phyloP scores from a whole-genome alignment of 2,797 vertebrate species.

The Sebastes cheni region DNA sequence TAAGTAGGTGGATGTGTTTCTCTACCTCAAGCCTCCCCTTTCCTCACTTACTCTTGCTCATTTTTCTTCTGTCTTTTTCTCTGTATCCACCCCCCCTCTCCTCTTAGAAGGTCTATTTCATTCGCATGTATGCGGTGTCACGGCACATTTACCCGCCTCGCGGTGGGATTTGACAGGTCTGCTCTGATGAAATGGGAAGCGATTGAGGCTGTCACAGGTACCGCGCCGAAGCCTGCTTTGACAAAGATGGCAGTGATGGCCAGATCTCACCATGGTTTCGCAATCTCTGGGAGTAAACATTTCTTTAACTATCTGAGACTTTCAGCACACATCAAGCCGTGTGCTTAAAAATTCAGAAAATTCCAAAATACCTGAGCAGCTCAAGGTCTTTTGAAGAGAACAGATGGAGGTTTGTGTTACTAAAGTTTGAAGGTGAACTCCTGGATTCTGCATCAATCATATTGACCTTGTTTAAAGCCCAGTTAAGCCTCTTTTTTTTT shows the following conservation, averaged over 20 bases:
- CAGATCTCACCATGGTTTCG: conserved; percentile 36
- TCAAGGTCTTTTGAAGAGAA: conserved; percentile 43
- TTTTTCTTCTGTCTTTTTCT: conserved; percentile 7
- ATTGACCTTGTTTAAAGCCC: conserved; percentile 56
- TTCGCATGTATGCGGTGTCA: conserved; percentile 60
- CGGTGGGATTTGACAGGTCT: conserved; percentile 64
- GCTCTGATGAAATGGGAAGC: conserved; percentile 69
- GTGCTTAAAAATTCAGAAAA: conserved; percentile 31
- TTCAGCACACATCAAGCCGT: background rate
- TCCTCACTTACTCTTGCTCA: background rate
- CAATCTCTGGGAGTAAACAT: conserved; percentile 23
- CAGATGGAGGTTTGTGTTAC: conserved; percentile 36
- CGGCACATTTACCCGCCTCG: conserved; percentile 42
- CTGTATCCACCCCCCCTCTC: background rate
- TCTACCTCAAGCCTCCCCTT: background rate
- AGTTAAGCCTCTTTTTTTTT: conserved; percentile 25
- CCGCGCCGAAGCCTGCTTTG: conserved; percentile 49
- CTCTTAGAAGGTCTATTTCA: conserved; percentile 36
- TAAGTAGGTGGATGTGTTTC: conserved; percentile 49
- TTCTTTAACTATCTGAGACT: conserved; percentile 1
- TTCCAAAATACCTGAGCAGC: conserved; percentile 4
- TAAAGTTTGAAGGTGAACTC: conserved; percentile 54
- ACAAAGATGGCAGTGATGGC: conserved; percentile 52
- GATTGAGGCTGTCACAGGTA: conserved; percentile 71
- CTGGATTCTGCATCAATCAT: conserved; percentile 57